phyloP scores from a whole-genome alignment of 2,888 invertebrate genomes.

The Cryptus viduatorius region DNA sequence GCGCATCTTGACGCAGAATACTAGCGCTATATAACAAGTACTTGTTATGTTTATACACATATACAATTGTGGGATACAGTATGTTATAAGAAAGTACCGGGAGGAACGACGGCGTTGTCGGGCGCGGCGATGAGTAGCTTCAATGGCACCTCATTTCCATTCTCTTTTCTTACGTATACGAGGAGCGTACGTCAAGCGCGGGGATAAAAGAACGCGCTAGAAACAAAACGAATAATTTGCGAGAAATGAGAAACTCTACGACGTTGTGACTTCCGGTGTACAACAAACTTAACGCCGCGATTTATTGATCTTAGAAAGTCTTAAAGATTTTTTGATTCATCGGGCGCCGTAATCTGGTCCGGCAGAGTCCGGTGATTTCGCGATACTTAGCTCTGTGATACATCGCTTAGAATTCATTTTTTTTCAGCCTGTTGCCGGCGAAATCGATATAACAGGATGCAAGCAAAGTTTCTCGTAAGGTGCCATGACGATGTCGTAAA shows the following conservation, averaged over 20 bases:
- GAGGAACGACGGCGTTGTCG: slow-evolving; percentile 29
- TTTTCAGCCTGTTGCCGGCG: no score
- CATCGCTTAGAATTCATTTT: no score
- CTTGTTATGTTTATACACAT: slow-evolving; percentile 48
- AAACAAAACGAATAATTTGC: slow-evolving; percentile 1
- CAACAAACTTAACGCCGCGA: background rate
- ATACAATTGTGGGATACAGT: slow-evolving; percentile 22
- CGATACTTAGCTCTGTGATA: no score
- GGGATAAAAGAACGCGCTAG: slow-evolving; percentile 13
- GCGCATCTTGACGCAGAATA: slow-evolving; percentile 49
- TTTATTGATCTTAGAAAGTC: background rate
- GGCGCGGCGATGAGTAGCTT: slow-evolving; percentile 47
- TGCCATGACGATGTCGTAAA: no score
- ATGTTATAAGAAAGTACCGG: slow-evolving; percentile 45
- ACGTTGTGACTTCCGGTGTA: background rate
- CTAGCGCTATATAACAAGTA: slow-evolving; percentile 50
- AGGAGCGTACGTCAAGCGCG: slow-evolving; percentile 26
- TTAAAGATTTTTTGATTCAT: background rate
- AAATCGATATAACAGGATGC: no score
- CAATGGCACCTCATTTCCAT: slow-evolving; percentile 57
- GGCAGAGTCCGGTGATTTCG: background rate
- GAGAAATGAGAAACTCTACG: slow-evolving; percentile 5
- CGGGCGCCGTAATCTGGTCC: background rate
- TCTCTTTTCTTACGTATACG: slow-evolving; percentile 41
- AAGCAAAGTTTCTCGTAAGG: no score